Evolutionary conservation across 2,888 invertebrate genomes (phyloP).

Genomic region (Microctonus hyperodae): DNA sequence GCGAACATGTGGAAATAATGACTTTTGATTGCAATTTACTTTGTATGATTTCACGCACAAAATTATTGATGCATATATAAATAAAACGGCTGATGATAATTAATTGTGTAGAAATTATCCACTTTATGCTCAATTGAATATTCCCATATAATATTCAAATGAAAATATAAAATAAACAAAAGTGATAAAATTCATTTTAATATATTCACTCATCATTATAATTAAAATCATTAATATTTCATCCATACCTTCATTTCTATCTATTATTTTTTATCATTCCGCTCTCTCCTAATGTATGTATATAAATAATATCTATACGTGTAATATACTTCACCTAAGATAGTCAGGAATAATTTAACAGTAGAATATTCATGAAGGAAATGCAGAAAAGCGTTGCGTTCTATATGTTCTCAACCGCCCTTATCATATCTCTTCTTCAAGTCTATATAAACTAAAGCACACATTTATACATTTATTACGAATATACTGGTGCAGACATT

Average conservation of each 20-base stretch:
- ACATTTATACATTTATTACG: not conserved
- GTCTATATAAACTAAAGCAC: slow-evolving; percentile 1
- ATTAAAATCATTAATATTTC: not conserved
- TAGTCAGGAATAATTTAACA: slow-evolving; percentile 55
- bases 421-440: not conserved
- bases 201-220: not conserved
- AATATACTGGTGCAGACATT: not conserved
- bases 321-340: slow-evolving; percentile 46
- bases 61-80: slow-evolving; percentile 3
- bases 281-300: not conserved
- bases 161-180: no score
- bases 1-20: slow-evolving; percentile 11
- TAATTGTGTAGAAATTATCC: not conserved
- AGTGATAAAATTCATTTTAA: not conserved
- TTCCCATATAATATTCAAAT: not conserved
- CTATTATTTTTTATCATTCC: not conserved
- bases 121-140: not conserved
- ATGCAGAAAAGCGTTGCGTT: slow-evolving; percentile 33
- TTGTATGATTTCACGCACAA: slow-evolving; percentile 12
- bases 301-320: not conserved
- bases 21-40: slow-evolving; percentile 14
- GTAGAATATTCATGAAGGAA: slow-evolving; percentile 59
- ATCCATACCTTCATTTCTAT: not conserved
- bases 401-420: not conserved
- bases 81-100: not conserved